phyloP scores from a whole-genome alignment of 2,113 vertebrate genomes.

The Leuciscus idus region DNA sequence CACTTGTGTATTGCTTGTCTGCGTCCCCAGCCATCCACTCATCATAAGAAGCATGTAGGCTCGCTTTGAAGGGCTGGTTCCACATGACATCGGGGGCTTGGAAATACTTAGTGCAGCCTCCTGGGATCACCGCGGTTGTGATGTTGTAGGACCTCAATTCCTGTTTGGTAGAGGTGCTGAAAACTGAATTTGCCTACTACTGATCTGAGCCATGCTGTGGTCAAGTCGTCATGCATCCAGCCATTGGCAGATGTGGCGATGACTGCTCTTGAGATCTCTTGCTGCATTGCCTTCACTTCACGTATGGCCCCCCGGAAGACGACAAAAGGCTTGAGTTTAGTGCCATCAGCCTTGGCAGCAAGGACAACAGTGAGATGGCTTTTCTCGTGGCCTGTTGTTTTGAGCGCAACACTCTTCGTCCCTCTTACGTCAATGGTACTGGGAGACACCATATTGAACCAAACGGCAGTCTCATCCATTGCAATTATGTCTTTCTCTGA shows the following conservation, averaged over 20 bases:
- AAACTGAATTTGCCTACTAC: slow-evolving; percentile 34
- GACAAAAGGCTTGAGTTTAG: slow-evolving; percentile 22
- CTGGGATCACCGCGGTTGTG: slow-evolving; percentile 27
- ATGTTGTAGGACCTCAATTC: slow-evolving; percentile 26
- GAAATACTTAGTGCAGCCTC: slow-evolving; percentile 30
- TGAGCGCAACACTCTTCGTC: not conserved
- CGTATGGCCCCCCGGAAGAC: slow-evolving; percentile 23
- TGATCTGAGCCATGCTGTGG: not conserved
- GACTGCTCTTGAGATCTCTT: no score
- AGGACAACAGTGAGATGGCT: not conserved
- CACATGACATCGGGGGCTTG: slow-evolving; percentile 33
- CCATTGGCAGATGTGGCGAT: no score
- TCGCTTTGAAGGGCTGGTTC: slow-evolving; percentile 27
- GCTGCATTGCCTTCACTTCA: no score
- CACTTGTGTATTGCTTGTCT: slow-evolving; percentile 22
- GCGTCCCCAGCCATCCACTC: slow-evolving; percentile 33
- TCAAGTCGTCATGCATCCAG: no score
- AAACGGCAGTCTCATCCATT: slow-evolving; percentile 45
- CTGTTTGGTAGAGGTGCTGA: slow-evolving; percentile 9
- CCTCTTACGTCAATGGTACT: slow-evolving; percentile 10
- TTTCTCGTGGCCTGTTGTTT: no score
- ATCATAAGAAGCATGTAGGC: slow-evolving; percentile 28
- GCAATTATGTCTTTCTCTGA: slow-evolving; percentile 11
- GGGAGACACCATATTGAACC: slow-evolving; percentile 28
- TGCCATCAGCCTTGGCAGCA: slow-evolving; percentile 19